A percentile compares a stretch with the other conserved stretches of the same genome.
Evolutionary conservation across 2,113 vertebrate species (phyloP).

Genomic region (Enhydra lutris): DNA sequence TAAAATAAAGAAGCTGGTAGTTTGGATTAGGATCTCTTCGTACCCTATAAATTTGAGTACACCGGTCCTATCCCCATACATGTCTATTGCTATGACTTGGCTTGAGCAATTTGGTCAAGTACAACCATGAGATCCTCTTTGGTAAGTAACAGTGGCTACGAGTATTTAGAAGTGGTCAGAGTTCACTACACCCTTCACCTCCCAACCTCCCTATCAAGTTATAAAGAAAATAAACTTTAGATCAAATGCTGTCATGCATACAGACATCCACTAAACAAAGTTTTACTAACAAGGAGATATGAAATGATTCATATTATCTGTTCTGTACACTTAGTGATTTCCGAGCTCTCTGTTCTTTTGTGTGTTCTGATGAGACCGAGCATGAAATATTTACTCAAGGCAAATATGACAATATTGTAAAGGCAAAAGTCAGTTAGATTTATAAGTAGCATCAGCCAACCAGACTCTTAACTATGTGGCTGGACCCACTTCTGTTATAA

Average conservation of each 20-base stretch:
- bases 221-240: background rate
- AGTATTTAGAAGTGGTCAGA: background rate
- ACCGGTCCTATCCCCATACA: background rate
- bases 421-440: conserved; percentile 1
- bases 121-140: background rate
- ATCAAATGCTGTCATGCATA: background rate
- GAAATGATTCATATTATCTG: background rate
- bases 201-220: background rate
- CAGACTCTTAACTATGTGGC: background rate
- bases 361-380: background rate
- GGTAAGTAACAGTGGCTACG: background rate
- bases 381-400: background rate
- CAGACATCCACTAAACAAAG: background rate
- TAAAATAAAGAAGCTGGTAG: background rate
- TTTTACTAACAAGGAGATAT: background rate
- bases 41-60: background rate
- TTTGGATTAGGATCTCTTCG: background rate
- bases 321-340: background rate
- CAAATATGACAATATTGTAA: background rate
- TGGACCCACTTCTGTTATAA: background rate
- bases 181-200: background rate
- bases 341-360: background rate
- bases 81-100: background rate
- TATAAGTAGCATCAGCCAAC: background rate
- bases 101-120: background rate